These are phyloP conservation scores for Drosophila leonis DNA, from an alignment of 2,888 invertebrate species.

Conservation along the genomic window DNA sequence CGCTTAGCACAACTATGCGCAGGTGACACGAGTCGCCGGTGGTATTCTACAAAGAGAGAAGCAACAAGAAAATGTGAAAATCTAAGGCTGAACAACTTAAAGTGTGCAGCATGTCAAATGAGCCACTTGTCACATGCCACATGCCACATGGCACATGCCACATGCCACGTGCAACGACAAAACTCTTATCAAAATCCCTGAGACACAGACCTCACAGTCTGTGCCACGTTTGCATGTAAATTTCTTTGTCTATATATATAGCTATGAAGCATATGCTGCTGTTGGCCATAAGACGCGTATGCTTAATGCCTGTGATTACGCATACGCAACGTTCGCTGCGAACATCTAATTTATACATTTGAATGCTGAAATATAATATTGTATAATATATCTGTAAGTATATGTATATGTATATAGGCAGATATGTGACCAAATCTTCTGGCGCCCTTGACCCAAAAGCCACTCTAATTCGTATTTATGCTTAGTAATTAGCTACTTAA, in stretches of 20 bases:
- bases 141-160: constrained; percentile 15
- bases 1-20: constrained; percentile 93
- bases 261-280: constrained; percentile 1
- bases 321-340: constrained; percentile 61
- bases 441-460: constrained; percentile 39
- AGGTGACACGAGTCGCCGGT: constrained; percentile 91
- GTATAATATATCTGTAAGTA: no score
- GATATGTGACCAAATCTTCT: constrained; percentile 19
- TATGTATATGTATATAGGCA: constrained; percentile 27
- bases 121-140: constrained; percentile 33
- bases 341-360: constrained; percentile 52
- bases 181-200: constrained; percentile 2
- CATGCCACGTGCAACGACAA: constrained; percentile 23
- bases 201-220: constrained; percentile 3
- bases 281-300: constrained; percentile 55
- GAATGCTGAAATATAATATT: constrained; percentile 35
- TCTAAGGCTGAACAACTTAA: constrained; percentile 7
- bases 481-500: constrained; percentile 4
- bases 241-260: neutral
- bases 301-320: constrained; percentile 63
- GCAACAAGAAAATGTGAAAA: constrained; percentile 33
- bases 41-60: constrained; percentile 88
- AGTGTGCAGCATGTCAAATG: constrained; percentile 31
- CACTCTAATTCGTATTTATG: constrained; percentile 13
- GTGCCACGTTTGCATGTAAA: neutral